These are phyloP conservation scores for Octopus bimaculoides DNA, from an alignment of 1,140 invertebrate species.

Conservation along the genomic window DNA sequence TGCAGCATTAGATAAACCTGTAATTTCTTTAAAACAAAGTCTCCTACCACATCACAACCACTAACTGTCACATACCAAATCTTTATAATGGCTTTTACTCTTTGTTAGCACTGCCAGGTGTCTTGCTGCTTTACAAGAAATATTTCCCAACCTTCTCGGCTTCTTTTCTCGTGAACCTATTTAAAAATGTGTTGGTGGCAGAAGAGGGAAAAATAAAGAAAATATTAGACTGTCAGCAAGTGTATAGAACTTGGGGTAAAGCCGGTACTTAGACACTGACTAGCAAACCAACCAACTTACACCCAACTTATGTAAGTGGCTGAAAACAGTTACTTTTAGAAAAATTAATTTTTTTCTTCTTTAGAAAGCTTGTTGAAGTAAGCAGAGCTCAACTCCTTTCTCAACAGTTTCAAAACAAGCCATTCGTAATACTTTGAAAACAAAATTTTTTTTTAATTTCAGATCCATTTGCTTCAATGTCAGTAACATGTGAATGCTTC, in stretches of 20 bases:
- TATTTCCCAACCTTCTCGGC: slow-evolving; percentile 1
- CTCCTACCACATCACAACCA: slow-evolving; percentile 5
- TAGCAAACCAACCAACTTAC: not conserved
- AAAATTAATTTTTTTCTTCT: not conserved
- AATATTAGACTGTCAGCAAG: slow-evolving; percentile 9
- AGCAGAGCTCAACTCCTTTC: too few relatives aligned
- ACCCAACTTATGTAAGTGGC: not conserved
- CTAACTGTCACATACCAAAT: slow-evolving; percentile 8
- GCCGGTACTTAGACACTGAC: not conserved
- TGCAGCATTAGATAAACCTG: too few relatives aligned
- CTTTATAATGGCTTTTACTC: not conserved
- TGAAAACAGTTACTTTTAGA: not conserved
- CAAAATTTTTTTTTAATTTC: too few relatives aligned
- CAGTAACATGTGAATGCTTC: too few relatives aligned
- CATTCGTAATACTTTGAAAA: too few relatives aligned
- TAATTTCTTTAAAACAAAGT: not conserved
- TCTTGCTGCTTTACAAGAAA: slow-evolving; percentile 9
- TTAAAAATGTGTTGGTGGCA: not conserved
- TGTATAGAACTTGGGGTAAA: not conserved
- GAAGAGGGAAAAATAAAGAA: not conserved
- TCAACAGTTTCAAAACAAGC: too few relatives aligned
- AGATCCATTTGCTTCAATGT: too few relatives aligned
- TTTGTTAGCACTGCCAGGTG: slow-evolving; percentile 5
- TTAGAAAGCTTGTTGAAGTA: not conserved
- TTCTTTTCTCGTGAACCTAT: slow-evolving; percentile 6